These are phyloP conservation scores for Chaetops frenatus DNA, from an alignment of 2,113 vertebrate genomes.

Conservation along the genomic window DNA sequence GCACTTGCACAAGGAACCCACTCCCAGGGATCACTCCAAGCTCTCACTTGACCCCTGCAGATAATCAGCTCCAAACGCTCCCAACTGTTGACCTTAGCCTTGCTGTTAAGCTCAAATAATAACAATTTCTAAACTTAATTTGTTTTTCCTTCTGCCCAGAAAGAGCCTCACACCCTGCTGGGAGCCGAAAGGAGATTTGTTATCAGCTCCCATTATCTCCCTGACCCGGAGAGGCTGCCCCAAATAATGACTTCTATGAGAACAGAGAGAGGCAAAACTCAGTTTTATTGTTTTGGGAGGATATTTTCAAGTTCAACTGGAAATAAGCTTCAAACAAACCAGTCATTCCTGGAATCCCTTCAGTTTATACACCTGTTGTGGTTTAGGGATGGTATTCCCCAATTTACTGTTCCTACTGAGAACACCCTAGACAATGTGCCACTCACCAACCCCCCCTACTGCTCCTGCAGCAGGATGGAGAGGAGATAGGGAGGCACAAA, in stretches of 20 bases:
- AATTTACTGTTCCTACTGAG: not conserved
- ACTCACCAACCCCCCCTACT: not conserved
- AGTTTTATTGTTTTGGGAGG: conserved; percentile 13
- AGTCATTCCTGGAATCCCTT: not conserved
- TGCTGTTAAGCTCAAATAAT: not conserved
- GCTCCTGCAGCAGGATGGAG: not conserved
- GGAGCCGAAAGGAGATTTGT: not conserved
- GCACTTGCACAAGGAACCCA: not conserved
- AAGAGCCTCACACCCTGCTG: not conserved
- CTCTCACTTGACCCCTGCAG: not conserved
- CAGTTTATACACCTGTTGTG: not conserved
- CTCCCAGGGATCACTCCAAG: not conserved
- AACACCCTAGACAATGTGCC: not conserved
- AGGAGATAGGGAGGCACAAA: not conserved
- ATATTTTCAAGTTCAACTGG: not conserved
- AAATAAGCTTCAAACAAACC: not conserved
- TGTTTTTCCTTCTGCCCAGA: not conserved
- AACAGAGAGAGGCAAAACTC: not conserved
- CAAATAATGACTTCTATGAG: not conserved
- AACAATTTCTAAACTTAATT: not conserved
- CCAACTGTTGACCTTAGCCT: not conserved
- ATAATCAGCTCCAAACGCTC: not conserved
- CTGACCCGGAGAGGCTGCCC: not conserved
- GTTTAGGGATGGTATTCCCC: not conserved
- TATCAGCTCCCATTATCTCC: not conserved